Percentiles rank a stretch among this genome's conserved stretches.
These are phyloP conservation scores for Siniperca undulata DNA, from an alignment of 2,797 vertebrate species.

Conservation along the genomic window DNA sequence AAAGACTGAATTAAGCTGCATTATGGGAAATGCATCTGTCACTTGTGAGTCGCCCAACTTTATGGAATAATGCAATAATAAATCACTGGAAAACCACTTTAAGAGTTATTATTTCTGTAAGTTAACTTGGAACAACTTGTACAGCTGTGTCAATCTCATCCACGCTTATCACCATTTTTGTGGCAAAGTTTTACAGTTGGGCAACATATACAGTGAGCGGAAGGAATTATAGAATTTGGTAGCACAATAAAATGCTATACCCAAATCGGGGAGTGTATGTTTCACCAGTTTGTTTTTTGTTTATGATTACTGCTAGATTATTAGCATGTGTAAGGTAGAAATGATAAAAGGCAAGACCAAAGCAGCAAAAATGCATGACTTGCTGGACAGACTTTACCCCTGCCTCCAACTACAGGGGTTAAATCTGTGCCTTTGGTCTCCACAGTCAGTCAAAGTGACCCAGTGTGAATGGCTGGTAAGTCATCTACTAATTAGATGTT, in stretches of 20 bases:
- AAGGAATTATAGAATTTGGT: not conserved
- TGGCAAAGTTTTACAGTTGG: too few species aligned
- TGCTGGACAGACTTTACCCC: not conserved
- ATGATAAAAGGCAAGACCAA: not conserved
- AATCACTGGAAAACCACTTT: not conserved
- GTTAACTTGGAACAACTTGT: not conserved
- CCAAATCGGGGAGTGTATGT: not conserved
- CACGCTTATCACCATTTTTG: too few species aligned
- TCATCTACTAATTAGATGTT: not conserved
- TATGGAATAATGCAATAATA: not conserved
- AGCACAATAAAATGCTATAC: not conserved
- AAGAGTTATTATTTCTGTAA: not conserved
- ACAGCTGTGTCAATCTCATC: not conserved
- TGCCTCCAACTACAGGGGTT: not conserved
- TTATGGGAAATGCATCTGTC: not conserved
- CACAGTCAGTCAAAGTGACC: not conserved
- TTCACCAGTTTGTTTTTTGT: not conserved
- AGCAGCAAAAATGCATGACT: not conserved
- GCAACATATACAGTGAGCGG: not conserved
- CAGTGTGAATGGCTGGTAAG: not conserved
- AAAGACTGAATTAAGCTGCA: not conserved
- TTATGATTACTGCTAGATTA: constrained; percentile 7
- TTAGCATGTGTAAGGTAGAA: constrained; percentile 14
- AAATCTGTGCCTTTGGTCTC: not conserved
- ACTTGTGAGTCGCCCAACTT: not conserved